Percentiles rank a stretch among this genome's conserved stretches.
Conservation (phyloP, 2,113 vertebrate genomes). For the Nettapus auritus region DNA sequence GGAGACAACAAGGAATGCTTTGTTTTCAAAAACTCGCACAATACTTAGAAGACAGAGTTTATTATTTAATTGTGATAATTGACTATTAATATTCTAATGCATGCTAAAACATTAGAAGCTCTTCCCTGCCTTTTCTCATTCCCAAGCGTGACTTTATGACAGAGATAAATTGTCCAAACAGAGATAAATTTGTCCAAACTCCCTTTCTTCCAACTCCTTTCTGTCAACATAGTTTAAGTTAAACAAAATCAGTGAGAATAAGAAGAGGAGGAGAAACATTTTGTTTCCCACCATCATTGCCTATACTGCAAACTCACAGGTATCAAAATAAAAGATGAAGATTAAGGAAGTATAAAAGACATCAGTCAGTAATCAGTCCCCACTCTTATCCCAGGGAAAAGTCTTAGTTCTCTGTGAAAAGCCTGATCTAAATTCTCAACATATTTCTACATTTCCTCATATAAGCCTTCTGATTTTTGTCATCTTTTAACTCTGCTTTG, state of each 20-base stretch:
- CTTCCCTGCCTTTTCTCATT: not conserved
- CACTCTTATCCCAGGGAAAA: not conserved
- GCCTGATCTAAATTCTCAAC: not conserved
- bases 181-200: constrained; percentile 16
- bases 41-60: not conserved
- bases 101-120: constrained; percentile 18
- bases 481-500: not conserved
- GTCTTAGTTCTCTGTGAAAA: not conserved
- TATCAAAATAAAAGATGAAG: constrained; percentile 45
- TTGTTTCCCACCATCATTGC: constrained; percentile 3
- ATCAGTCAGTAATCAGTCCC: not conserved
- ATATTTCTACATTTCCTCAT: not conserved
- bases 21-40: not conserved
- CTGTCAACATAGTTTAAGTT: constrained; percentile 34
- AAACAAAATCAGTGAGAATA: constrained; percentile 47
- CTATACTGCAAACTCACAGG: constrained; percentile 15
- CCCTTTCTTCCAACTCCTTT: constrained; percentile 4
- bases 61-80: constrained; percentile 23
- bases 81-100: constrained; percentile 14
- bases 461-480: not conserved
- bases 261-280: constrained; percentile 7
- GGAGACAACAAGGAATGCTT: not conserved
- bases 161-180: constrained; percentile 7
- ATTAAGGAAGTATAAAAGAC: not conserved
- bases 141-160: not conserved